phyloP scores from a whole-genome alignment of 2,113 vertebrate species.

The Ivindomyrus marchei region DNA sequence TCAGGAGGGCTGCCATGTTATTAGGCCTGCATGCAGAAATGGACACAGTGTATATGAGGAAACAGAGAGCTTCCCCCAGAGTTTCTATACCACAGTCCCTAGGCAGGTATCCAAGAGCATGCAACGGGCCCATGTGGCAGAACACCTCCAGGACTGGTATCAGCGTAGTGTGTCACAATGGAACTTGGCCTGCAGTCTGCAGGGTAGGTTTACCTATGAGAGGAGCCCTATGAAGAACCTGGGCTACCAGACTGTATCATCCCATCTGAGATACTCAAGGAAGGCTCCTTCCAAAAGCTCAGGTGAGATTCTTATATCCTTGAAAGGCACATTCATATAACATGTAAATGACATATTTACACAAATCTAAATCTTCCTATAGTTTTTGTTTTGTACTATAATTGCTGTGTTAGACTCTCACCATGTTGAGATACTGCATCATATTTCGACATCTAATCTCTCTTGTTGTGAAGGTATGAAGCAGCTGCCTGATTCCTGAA shows the following conservation, averaged over 20 bases:
- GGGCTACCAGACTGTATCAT: conserved; percentile 82
- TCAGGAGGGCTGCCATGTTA: conserved; percentile 84
- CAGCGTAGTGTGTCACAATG: conserved; percentile 77
- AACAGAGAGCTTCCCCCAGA: conserved; percentile 70
- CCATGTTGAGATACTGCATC: background rate
- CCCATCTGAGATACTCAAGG: conserved; percentile 78
- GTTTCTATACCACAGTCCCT: conserved; percentile 65
- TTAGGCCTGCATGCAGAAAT: conserved; percentile 82
- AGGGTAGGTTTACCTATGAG: conserved; percentile 74
- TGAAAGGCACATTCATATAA: background rate
- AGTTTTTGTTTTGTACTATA: background rate
- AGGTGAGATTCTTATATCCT: conserved; percentile 37
- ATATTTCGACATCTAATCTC: background rate
- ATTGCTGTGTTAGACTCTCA: background rate
- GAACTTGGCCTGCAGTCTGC: conserved; percentile 48
- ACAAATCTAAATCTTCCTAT: background rate
- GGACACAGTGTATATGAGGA: conserved; percentile 76
- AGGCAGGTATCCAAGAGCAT: conserved; percentile 89
- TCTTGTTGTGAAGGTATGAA: background rate
- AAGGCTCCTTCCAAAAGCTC: conserved; percentile 78
- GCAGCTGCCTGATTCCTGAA: background rate
- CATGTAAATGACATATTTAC: background rate
- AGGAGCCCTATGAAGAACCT: conserved; percentile 76
- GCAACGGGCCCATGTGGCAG: conserved; percentile 89
- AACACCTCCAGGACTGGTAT: conserved; percentile 93